Evolutionary conservation across 2,797 vertebrate genomes (phyloP).

Genomic region (Darevskia nairensis): DNA sequence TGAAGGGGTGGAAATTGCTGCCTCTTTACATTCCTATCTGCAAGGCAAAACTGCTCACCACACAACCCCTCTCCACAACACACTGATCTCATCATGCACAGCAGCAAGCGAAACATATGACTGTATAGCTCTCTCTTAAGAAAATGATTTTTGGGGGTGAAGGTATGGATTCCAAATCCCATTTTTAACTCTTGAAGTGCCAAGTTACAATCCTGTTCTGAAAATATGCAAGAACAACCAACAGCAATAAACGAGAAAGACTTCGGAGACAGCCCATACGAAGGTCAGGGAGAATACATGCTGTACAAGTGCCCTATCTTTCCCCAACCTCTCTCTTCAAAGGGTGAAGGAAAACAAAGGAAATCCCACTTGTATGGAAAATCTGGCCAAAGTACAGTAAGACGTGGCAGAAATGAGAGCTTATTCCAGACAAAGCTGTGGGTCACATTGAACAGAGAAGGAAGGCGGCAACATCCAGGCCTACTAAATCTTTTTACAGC

Average conservation of each 20-base stretch:
- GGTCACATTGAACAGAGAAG: background rate
- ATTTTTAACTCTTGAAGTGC: background rate
- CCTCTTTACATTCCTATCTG: no score
- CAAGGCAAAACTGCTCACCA: background rate
- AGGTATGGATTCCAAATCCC: no score
- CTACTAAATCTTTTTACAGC: slow-evolving; percentile 47
- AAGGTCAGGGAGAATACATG: background rate
- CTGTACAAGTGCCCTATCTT: background rate
- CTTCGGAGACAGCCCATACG: background rate
- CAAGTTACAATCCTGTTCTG: background rate
- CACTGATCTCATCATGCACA: no score
- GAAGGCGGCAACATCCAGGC: slow-evolving; percentile 7
- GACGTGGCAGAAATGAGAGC: background rate
- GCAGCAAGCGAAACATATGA: background rate
- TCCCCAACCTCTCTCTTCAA: background rate
- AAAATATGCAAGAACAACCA: background rate
- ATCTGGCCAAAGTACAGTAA: background rate
- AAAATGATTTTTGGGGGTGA: background rate
- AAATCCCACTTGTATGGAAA: background rate
- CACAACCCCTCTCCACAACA: background rate
- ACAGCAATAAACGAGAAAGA: background rate
- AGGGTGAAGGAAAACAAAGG: background rate
- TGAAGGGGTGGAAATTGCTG: background rate
- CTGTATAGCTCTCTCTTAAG: background rate
- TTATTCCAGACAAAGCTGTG: background rate